Percentiles rank a stretch among this genome's conserved stretches.
phyloP scores from a whole-genome alignment of 2,113 vertebrate species.

The Tichodroma muraria region DNA sequence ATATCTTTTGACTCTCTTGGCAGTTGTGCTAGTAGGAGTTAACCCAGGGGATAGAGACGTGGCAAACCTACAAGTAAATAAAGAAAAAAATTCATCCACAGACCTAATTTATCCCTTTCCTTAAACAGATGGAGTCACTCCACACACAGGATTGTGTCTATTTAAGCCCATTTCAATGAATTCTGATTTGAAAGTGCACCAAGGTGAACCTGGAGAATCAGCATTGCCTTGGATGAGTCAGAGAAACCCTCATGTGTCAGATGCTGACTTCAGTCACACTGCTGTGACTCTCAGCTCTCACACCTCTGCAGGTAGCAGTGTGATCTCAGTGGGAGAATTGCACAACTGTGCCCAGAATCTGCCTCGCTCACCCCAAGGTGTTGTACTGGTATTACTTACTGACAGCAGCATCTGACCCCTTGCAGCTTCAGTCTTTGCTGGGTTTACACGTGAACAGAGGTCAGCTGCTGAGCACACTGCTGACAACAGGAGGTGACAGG shows the following conservation, averaged over 20 bases:
- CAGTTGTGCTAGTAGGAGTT: not conserved
- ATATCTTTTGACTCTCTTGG: not conserved
- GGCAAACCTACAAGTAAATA: not conserved
- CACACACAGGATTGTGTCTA: not conserved
- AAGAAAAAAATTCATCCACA: not conserved
- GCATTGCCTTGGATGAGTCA: not conserved
- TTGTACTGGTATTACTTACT: not conserved
- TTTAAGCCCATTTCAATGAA: not conserved
- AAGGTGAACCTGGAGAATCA: not conserved
- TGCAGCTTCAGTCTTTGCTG: not conserved
- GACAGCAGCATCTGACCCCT: not conserved
- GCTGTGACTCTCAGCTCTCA: not conserved
- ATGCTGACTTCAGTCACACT: not conserved
- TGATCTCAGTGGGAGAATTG: not conserved
- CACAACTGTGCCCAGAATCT: not conserved
- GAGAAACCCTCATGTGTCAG: not conserved
- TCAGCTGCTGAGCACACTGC: accelerated
- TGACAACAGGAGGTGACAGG: not conserved
- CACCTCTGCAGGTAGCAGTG: not conserved
- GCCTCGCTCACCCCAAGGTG: not conserved
- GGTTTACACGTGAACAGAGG: not conserved
- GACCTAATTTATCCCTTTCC: not conserved
- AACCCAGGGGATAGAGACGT: not conserved
- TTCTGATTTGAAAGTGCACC: not conserved
- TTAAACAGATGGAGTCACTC: not conserved